Conservation (phyloP, 2,113 vertebrate species). For the Dicaeum eximium region DNA sequence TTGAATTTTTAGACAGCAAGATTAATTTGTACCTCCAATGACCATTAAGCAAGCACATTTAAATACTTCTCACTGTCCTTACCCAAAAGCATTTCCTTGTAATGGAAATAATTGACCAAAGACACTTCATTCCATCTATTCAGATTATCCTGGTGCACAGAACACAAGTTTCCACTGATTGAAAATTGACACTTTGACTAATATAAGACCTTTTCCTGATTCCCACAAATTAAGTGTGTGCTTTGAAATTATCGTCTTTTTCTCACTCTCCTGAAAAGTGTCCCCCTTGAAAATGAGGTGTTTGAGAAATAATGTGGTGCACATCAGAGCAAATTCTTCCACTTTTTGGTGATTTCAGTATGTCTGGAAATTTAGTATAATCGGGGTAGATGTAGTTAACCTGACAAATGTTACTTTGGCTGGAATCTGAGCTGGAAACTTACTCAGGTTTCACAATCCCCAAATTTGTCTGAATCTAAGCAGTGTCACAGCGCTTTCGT, state of each 20-base stretch:
- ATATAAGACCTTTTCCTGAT: background rate
- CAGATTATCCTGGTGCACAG: background rate
- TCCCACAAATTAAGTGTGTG: background rate
- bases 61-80: background rate
- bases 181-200: background rate
- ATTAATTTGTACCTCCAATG: background rate
- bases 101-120: background rate
- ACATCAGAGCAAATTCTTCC: background rate
- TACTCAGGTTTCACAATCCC: background rate
- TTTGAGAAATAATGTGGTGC: background rate
- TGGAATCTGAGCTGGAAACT: background rate
- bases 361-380: background rate
- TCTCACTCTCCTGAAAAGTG: background rate
- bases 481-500: background rate
- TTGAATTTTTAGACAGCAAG: background rate
- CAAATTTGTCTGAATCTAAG: background rate
- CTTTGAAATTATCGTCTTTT: background rate
- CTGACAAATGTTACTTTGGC: background rate
- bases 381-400: background rate
- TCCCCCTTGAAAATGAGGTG: background rate
- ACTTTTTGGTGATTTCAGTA: background rate
- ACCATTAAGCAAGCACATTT: background rate
- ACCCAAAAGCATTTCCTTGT: background rate
- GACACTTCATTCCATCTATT: background rate
- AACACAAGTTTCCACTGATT: background rate